phyloP scores from a whole-genome alignment of 2,888 invertebrate genomes.

The Helleia helle region DNA sequence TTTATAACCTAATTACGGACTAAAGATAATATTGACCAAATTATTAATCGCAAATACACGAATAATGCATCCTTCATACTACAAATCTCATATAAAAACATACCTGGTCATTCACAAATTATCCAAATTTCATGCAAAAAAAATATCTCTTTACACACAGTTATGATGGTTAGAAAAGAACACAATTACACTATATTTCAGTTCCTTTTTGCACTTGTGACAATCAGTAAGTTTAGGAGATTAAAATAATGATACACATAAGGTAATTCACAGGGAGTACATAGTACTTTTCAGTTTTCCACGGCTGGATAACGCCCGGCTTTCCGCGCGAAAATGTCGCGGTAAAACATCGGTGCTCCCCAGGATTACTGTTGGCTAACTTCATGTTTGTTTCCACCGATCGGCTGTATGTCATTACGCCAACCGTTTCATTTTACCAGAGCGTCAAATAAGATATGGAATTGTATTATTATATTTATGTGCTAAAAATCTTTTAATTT shows the following conservation, averaged over 20 bases:
- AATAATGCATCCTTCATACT: conserved; percentile 28
- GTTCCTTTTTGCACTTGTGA: conserved; percentile 29
- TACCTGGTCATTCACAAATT: conserved; percentile 71
- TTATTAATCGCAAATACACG: conserved; percentile 21
- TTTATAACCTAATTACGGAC: conserved; percentile 63
- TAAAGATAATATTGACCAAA: conserved; percentile 27
- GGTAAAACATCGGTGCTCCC: conserved; percentile 58
- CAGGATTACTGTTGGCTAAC: conserved; percentile 44
- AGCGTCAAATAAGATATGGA: too few relatives aligned
- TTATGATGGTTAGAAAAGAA: conserved; percentile 31
- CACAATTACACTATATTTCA: conserved; percentile 29
- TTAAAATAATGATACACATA: conserved; percentile 19
- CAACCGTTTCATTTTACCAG: conserved; percentile 32
- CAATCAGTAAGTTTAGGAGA: conserved; percentile 19
- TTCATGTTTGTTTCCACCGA: conserved; percentile 71
- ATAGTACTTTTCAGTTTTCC: conserved; percentile 59
- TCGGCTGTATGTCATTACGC: conserved; percentile 42
- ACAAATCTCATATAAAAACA: conserved; percentile 31
- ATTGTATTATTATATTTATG: too few relatives aligned
- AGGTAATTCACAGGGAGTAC: conserved; percentile 32
- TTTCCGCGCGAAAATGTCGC: conserved; percentile 75
- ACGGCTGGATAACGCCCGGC: conserved; percentile 73
- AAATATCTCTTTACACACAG: conserved; percentile 42
- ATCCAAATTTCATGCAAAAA: conserved; percentile 46
- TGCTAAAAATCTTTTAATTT: background rate